A percentile compares a stretch with the other conserved stretches of the same genome.
Conservation (phyloP, 1,140 invertebrate genomes). For the Onthophagus taurus region DNA sequence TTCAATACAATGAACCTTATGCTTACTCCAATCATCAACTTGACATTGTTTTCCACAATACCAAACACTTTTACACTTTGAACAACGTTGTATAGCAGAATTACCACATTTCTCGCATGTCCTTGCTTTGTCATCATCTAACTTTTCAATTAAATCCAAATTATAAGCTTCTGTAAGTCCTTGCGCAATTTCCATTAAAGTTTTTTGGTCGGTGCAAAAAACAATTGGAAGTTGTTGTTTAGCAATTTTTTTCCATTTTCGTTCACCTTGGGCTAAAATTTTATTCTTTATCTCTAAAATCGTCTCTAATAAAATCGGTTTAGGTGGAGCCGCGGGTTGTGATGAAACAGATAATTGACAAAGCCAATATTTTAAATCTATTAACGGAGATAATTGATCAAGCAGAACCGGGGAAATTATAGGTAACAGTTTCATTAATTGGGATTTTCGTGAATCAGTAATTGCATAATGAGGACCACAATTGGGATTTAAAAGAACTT, state of each 20-base stretch:
- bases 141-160: conserved; percentile 43
- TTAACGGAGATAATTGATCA: conserved; percentile 65
- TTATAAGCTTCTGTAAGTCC: conserved; percentile 42
- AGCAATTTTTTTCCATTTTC: conserved; percentile 49
- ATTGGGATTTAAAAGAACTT: conserved; percentile 54
- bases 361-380: conserved; percentile 62
- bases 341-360: conserved; percentile 40
- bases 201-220: conserved; percentile 41
- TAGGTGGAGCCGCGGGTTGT: conserved; percentile 30
- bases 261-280: conserved; percentile 40
- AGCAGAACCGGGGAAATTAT: conserved; percentile 40
- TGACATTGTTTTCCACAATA: conserved; percentile 50
- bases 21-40: conserved; percentile 46
- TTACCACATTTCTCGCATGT: conserved; percentile 44
- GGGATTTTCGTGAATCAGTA: conserved; percentile 52
- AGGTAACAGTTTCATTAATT: conserved; percentile 48
- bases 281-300: conserved; percentile 42
- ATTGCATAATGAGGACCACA: conserved; percentile 56
- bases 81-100: conserved; percentile 45
- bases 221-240: conserved; percentile 43
- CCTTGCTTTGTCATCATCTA: conserved; percentile 41
- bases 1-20: conserved; percentile 41
- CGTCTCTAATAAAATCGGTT: conserved; percentile 47
- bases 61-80: conserved; percentile 47
- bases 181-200: conserved; percentile 43